Evolutionary conservation across 2,113 vertebrate genomes (phyloP).

Genomic region (Saccopteryx leptura): DNA sequence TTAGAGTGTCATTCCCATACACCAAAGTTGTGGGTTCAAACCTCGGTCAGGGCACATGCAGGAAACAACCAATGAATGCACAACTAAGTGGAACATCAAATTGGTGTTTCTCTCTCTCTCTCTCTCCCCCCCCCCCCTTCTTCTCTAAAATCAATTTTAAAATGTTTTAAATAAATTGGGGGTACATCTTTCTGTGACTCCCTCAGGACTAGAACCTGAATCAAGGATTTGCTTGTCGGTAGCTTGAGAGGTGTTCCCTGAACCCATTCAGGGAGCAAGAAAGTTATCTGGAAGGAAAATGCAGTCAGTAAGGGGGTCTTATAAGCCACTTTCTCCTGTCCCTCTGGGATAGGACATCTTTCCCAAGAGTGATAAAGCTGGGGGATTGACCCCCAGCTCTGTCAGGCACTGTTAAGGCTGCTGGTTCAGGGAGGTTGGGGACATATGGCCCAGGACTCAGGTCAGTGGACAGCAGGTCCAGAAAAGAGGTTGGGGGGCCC

Average conservation of each 20-base stretch:
- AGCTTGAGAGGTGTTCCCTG: neutral
- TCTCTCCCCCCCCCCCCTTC: no score
- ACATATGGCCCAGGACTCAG: neutral
- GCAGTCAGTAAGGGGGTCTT: no score
- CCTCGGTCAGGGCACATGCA: no score
- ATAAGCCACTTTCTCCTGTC: neutral
- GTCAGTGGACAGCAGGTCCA: neutral
- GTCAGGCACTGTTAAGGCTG: neutral
- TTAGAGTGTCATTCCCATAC: no score
- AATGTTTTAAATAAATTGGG: no score
- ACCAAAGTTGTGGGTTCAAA: no score
- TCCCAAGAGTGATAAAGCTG: neutral
- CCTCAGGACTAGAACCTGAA: neutral
- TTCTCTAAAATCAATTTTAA: no score
- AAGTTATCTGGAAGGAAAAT: neutral
- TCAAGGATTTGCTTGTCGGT: neutral
- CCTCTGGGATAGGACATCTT: neutral
- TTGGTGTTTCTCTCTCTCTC: no score
- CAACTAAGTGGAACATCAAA: no score
- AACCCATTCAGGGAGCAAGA: rapidly evolving
- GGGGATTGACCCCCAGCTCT: neutral
- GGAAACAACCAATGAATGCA: no score
- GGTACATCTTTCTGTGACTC: neutral
- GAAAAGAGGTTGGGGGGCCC: neutral
- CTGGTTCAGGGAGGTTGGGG: neutral